Evolutionary conservation across 2,888 invertebrate species (phyloP), one percentile per base, ranked within the genome.

Genomic region (Cerastis leucographa): DNA sequence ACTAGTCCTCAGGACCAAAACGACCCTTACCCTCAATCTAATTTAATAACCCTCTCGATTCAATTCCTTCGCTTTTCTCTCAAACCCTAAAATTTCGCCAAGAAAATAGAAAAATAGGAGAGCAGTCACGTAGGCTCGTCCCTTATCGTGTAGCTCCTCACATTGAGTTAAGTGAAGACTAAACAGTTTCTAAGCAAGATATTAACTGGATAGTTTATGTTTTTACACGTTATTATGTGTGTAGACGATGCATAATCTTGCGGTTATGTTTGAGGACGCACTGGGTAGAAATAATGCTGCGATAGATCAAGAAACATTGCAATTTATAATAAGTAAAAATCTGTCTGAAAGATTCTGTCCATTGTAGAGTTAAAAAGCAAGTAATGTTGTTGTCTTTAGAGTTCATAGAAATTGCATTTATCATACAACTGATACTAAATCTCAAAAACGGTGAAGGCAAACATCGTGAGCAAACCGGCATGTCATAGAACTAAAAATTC

Each of bases 171-270:
- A 70, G 71, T 66, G 61, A 65, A 35, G 65, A 69, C 54, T 86
- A 80, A 86, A 86, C 65, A 59, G 67, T 77, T 78, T 65, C 77
- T 67, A n/a, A 77, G 73, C 56, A 72, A 84, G 69, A 66, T 86
- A 74, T 69, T 78, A 84, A 83, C 65, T 56, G 46, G 46, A 44
- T 61, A 54, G 70, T 80, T 86, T 74, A 80, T 84, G 71, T 75
- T 77, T 76, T 56, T 76, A 68, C 72, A 69, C 61, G 29, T 35
- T 68, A 65, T 44, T 59, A 46, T n/a, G 62, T n/a, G 54, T 4
- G 61, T 73, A 44, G 71, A 77, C n/a, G 73, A 46, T 80, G 68
- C 71, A 75, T 71, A 68, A 74, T 72, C 56, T 61, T 59, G 19
- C n/a, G 22, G 17, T 56, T 54, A 54, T 65, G 49, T 74, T 56